Conservation (phyloP, 2,888 invertebrate species). For the Acrobasis consociella region DNA sequence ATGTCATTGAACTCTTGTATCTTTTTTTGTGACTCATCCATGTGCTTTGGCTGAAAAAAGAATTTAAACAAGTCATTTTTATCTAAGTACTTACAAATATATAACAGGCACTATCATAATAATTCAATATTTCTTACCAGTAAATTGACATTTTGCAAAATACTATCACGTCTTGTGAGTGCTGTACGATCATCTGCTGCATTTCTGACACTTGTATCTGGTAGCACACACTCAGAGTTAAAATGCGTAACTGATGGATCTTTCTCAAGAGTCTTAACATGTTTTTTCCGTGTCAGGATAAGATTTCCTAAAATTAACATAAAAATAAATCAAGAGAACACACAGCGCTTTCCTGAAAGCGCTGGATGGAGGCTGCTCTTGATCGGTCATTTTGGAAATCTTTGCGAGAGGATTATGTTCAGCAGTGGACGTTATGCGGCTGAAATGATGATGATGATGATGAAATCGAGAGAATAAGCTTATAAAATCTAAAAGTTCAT, state of each 20-base stretch:
- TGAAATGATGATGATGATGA: no score
- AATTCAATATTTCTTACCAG: conserved; percentile 38
- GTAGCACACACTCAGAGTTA: conserved; percentile 29
- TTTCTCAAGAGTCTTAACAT: conserved; percentile 42
- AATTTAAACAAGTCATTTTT: background rate
- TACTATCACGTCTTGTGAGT: background rate
- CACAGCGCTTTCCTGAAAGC: no score
- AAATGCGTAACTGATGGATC: conserved; percentile 33
- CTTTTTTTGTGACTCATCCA: conserved; percentile 49
- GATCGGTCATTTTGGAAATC: no score
- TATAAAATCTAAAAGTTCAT: background rate
- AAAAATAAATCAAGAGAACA: background rate
- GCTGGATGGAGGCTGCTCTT: no score
- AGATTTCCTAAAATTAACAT: conserved; percentile 48
- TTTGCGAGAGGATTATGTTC: no score
- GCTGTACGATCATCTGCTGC: conserved; percentile 21
- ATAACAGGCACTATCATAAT: background rate
- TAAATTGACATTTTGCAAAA: conserved; percentile 32
- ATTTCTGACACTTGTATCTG: conserved; percentile 30
- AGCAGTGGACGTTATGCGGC: no score
- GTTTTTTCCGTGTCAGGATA: conserved; percentile 43
- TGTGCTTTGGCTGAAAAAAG: conserved; percentile 41
- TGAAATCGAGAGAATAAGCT: background rate
- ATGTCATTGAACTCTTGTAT: conserved; percentile 58
- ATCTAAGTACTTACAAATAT: background rate